A percentile compares a stretch with the other conserved stretches of the same genome.
Conservation (phyloP, 2,113 vertebrate genomes). For the Lamprotornis superbus region DNA sequence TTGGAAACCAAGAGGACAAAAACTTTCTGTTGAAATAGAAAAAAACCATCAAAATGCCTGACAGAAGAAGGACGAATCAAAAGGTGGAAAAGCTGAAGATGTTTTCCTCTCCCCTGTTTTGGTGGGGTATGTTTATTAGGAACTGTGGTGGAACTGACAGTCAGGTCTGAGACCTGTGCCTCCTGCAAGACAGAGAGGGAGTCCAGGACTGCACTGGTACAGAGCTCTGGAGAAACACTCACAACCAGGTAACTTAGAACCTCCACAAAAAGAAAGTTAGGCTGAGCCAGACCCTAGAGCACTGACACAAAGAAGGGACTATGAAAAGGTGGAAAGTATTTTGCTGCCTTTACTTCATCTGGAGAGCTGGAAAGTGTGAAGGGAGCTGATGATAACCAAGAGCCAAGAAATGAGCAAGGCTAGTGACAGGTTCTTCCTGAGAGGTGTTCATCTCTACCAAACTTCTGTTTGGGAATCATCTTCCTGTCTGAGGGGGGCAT, state of each 20-base stretch:
- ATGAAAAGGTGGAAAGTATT: background rate
- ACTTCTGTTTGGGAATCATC: background rate
- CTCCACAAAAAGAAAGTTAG: background rate
- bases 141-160: background rate
- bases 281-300: background rate
- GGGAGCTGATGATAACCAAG: background rate
- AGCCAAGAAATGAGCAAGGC: background rate
- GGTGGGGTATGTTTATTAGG: background rate
- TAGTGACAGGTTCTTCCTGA: background rate
- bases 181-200: background rate
- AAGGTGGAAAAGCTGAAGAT: background rate
- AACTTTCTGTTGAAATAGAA: background rate
- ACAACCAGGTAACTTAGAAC: background rate
- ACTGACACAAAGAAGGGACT: background rate
- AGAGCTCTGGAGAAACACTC: background rate
- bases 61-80: background rate
- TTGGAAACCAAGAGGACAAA: background rate
- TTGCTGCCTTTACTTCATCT: background rate
- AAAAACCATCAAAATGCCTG: background rate
- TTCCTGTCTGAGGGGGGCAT: background rate
- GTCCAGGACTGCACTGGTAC: fast-evolving
- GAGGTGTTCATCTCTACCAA: background rate
- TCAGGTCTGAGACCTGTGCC: background rate
- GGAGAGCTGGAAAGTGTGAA: fast-evolving
- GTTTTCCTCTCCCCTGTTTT: background rate